Evolutionary conservation across 2,797 vertebrate species (phyloP), one percentile per base, ranked within the genome.

Genomic region (Buphagus erythrorhynchus): DNA sequence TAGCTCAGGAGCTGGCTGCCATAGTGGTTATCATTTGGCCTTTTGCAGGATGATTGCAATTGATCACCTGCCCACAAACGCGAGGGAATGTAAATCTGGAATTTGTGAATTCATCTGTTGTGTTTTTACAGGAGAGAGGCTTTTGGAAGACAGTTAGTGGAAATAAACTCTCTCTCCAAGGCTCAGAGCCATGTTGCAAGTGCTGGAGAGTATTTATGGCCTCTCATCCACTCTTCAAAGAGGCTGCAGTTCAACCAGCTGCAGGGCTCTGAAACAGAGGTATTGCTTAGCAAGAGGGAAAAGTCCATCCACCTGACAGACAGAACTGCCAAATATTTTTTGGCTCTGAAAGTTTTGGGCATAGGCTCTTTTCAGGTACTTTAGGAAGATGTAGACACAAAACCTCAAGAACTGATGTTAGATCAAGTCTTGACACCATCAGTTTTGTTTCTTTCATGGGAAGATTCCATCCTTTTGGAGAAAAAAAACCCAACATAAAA

Each of bases 31-130:
- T 88, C 83, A 62, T 90, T 91, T 65, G 82, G 66, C 87, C 62
- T 90, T 94, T 93, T 88, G 59, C 69, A 45, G 69, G 59, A 48
- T 69, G 54, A 90, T 77, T 94, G 92, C 68, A 16, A 59, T 52
- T 91, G 89, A 91, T 90, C 88, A 97, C 88, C 95, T 96, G 82
- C 85, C 89, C 73, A 52, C 65, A 76, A 94, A 91, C 14, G 28
- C 36, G 76, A 96, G 78, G 61, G 80, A 91, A 85, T 3, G 1
- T 87, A 90, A 94, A 91, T 91, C 80, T 68, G 68, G 79, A 95
- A 88, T 92, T 82, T 76, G 82, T 90, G 79, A 83, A 85, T 93
- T 93, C 36, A 24, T 79, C 79, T 72, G 75, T 35, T 96, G 84
- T 94, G 84, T 86, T 96, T 90, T 92, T 79, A 94, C 61, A 93